Conservation (phyloP, 2,113 vertebrate genomes). For the Hemicordylus capensis region DNA sequence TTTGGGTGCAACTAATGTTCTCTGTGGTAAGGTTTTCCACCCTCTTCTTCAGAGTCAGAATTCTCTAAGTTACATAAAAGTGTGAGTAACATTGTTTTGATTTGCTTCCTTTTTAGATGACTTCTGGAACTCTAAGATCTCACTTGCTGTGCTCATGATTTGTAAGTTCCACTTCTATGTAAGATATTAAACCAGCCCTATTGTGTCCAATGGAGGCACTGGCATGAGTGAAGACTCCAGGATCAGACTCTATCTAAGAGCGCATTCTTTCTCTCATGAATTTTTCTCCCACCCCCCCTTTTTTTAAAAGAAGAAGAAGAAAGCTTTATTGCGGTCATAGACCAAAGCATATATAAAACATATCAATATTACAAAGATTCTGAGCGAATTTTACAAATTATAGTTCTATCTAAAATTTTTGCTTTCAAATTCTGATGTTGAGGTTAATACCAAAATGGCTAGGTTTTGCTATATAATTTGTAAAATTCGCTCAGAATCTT, state of each 20-base stretch:
- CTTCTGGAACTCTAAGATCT: background rate
- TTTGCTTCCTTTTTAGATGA: background rate
- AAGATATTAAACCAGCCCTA: background rate
- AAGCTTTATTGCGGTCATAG: too few species aligned
- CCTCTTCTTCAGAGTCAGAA: background rate
- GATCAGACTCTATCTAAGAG: background rate
- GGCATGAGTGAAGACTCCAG: constrained; percentile 14
- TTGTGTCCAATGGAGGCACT: background rate
- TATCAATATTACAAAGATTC: too few species aligned
- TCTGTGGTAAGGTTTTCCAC: background rate
- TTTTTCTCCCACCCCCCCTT: too few species aligned
- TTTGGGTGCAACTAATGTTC: background rate
- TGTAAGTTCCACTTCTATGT: background rate
- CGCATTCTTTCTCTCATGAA: background rate
- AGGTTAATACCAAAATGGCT: too few species aligned
- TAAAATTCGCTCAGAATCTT: too few species aligned
- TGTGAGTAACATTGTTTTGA: background rate
- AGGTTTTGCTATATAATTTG: too few species aligned
- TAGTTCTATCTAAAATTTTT: too few species aligned
- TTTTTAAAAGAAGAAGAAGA: too few species aligned
- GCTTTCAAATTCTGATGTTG: too few species aligned
- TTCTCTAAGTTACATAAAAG: background rate
- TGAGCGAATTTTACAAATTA: too few species aligned
- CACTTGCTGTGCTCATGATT: background rate
- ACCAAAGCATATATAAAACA: too few species aligned